Evolutionary conservation across 1,140 invertebrate species (phyloP).

Genomic region (Cotesia chilonis): DNA sequence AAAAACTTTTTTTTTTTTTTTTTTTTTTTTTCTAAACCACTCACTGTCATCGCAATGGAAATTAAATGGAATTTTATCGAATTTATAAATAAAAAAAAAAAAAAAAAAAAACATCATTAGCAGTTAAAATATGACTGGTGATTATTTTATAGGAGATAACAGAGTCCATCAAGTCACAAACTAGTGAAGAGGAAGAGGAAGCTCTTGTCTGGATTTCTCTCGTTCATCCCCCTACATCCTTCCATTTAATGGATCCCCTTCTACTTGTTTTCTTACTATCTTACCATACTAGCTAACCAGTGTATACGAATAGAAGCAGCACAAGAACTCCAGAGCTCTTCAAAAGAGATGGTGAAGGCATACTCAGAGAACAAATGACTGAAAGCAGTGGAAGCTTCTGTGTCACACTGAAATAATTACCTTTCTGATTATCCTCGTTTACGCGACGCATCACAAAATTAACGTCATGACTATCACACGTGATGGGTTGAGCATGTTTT

Average conservation of each 20-base stretch:
- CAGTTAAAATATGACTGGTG: conserved; percentile 4
- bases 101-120: background rate
- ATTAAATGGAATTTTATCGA: too few relatives aligned
- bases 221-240: background rate
- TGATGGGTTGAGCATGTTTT: background rate
- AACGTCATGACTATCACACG: conserved; percentile 11
- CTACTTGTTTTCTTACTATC: conserved; percentile 10
- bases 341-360: conserved; percentile 21
- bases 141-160: background rate
- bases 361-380: conserved; percentile 2
- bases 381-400: conserved; percentile 29
- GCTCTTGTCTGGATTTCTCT: conserved; percentile 15
- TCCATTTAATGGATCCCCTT: background rate
- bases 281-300: background rate
- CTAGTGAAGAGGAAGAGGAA: background rate
- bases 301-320: background rate
- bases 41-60: too few relatives aligned
- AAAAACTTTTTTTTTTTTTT: too few relatives aligned
- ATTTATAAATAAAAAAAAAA: background rate
- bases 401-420: conserved; percentile 38
- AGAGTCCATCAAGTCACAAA: conserved; percentile 2
- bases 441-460: conserved; percentile 35
- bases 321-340: conserved; percentile 22
- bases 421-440: conserved; percentile 39
- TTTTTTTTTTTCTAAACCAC: too few relatives aligned